Evolutionary conservation across 2,113 vertebrate species (phyloP).

Genomic region (Dromaius novaehollandiae): DNA sequence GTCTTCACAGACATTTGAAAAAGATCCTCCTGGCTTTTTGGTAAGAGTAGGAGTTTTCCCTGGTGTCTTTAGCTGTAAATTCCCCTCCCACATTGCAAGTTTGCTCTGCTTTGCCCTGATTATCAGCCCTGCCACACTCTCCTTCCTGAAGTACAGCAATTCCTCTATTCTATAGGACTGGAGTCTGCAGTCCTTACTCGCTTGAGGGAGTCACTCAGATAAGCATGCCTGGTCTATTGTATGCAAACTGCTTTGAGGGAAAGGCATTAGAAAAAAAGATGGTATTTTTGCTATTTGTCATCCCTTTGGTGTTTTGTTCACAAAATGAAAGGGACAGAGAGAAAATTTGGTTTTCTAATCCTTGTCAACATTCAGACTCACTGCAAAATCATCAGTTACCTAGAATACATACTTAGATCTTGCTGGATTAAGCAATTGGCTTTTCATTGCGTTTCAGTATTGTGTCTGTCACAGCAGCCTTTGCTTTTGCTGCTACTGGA

Average conservation of each 20-base stretch:
- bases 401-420: neutral
- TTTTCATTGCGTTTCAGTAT: neutral
- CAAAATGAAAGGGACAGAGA: neutral
- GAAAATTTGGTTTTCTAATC: neutral
- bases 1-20: neutral
- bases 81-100: slow-evolving; percentile 27
- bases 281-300: neutral
- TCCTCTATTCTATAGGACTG: neutral
- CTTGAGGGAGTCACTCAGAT: neutral
- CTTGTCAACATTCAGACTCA: neutral
- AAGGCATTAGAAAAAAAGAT: neutral
- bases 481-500: neutral
- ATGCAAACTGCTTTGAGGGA: neutral
- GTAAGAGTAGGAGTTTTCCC: slow-evolving; percentile 43
- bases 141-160: neutral
- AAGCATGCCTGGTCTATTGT: neutral
- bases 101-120: neutral
- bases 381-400: neutral
- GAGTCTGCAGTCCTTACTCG: neutral
- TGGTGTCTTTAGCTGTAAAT: neutral
- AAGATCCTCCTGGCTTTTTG: neutral
- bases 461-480: neutral
- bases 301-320: neutral
- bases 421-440: neutral
- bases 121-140: neutral